Conservation (phyloP, 2,113 vertebrate species). For the Lampris incognitus region DNA sequence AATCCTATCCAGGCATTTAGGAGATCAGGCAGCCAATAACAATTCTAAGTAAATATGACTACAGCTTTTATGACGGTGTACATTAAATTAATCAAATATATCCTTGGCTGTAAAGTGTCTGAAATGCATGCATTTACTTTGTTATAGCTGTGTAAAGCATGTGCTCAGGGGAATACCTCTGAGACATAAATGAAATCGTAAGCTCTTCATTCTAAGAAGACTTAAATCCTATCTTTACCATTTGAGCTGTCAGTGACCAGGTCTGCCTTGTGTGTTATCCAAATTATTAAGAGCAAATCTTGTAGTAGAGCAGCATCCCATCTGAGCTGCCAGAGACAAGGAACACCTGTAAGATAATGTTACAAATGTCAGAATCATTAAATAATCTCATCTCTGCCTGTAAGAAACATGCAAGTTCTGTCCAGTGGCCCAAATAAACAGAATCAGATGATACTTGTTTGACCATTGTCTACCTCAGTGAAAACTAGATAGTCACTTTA, state of each 20-base stretch:
- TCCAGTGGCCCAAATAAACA: conserved; percentile 45
- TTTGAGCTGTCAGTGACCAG: not conserved
- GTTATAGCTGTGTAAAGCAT: too few relatives aligned
- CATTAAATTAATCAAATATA: not conserved
- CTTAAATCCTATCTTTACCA: not conserved
- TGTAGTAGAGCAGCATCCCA: not conserved
- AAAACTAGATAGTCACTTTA: too few relatives aligned
- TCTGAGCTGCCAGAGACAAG: not conserved
- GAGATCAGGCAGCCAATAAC: too few relatives aligned
- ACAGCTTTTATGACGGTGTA: not conserved
- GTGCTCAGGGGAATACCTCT: too few relatives aligned
- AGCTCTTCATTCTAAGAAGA: too few relatives aligned
- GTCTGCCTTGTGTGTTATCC: not conserved
- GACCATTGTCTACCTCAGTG: not conserved
- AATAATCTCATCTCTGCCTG: not conserved
- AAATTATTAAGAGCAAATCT: not conserved
- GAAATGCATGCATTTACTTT: too few relatives aligned
- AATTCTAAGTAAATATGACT: not conserved
- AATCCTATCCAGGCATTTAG: not conserved
- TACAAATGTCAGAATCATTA: not conserved
- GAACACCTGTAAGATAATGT: not conserved
- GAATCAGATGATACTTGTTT: not conserved
- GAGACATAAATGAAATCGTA: not conserved
- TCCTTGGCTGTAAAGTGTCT: too few relatives aligned
- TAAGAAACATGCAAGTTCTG: conserved; percentile 9